phyloP scores from a whole-genome alignment of 2,888 invertebrate genomes.

The Podotricha telesiphe region DNA sequence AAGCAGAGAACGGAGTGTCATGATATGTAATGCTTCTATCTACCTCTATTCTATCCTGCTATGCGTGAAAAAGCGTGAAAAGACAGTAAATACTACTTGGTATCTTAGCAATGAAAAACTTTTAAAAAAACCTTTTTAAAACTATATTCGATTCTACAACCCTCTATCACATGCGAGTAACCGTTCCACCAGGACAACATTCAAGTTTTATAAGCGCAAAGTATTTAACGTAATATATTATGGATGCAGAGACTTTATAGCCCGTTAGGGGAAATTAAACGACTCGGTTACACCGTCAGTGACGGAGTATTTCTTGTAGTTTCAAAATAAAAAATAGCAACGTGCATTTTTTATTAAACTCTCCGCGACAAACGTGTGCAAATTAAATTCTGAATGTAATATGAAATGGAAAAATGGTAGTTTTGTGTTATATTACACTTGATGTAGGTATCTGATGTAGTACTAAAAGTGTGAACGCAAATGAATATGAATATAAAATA shows the following conservation, averaged over 20 bases:
- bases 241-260: conserved; percentile 33
- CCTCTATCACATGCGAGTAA: neutral
- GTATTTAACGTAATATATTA: conserved; percentile 36
- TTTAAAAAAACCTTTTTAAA: neutral
- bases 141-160: neutral
- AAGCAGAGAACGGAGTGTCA: no score
- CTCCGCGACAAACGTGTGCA: neutral
- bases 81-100: no score
- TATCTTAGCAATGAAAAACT: no score
- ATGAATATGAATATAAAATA: no score
- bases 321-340: conserved; percentile 7
- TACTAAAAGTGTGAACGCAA: no score
- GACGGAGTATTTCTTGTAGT: conserved; percentile 20
- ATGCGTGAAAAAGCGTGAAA: no score
- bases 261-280: conserved; percentile 36
- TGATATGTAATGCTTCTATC: no score
- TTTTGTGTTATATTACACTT: no score
- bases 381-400: conserved; percentile 3
- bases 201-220: conserved; percentile 31
- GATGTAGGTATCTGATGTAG: no score
- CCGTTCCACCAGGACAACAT: conserved; percentile 8
- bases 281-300: conserved; percentile 27
- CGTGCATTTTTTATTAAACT: conserved; percentile 21
- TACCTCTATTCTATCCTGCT: no score
- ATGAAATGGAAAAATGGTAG: no score